Evolutionary conservation across 2,113 vertebrate species (phyloP), one percentile per base, ranked within the genome.

Genomic region (Talpa occidentalis): DNA sequence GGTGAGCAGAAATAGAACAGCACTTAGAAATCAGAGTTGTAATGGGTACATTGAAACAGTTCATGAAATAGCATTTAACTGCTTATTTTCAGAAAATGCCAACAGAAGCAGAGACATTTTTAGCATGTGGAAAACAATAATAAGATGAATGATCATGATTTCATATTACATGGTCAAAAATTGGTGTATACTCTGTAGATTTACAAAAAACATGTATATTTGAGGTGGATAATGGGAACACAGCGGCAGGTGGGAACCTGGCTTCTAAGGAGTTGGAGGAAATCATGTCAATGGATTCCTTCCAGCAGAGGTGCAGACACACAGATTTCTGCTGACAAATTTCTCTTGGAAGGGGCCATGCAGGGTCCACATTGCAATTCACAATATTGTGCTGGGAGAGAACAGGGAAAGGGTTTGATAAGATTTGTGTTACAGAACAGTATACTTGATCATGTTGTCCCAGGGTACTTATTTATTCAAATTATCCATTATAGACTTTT

Each of bases 381-480:
- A 73, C 32, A 37, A 5, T 93, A 84, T 56, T 78, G 60, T 35
- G 17, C 30, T 30, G 17, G 54, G 28, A 77, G 24, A 17, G 22
- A 59, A 37, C 1, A 10, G 10, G 19, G 30, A 70, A 94, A 67
- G 42, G 70, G 19, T 88, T 73, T 30, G 54, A 54, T 44, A 35
- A 0, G 44, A n/a, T 35, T 40, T 37, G 9, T 56, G 67, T 49
- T 37, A 42, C 4, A 56, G 32, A 88, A 62, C 83, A 54, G 1
- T 78, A 77, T 91, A 60, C 90, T 32, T 72, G 22, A 54, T 77
- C 0, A 1, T 73, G 6, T n/a, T 44, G 4, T 72, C 32, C 28
- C 42, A 42, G 24, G 42, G 17, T 47, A 11, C 42, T 86, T 94
- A 86, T 66, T 86, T 94, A 86, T 66, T 81, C 79, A 70, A 81